Base-by-base conservation (phyloP, 2,888 invertebrate genomes). In the Globia sparganii region DNA sequence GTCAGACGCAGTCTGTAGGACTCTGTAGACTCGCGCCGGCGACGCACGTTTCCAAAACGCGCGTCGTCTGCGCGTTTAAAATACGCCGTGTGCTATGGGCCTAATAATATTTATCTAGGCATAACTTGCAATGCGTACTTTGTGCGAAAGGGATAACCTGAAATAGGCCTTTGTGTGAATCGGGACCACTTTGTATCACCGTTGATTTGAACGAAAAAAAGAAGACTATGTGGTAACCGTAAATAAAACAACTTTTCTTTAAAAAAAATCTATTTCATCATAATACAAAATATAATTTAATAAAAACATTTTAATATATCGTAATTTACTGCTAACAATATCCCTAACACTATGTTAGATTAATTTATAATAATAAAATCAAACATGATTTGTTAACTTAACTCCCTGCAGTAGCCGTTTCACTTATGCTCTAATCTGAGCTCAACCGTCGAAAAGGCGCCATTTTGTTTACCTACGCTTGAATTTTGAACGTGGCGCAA, bases 401-500 rank as follows among this genome's bases (percentile, higher is more conserved):
- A 71, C 64, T 76, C 49, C 15, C 13, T 74, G 31, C 43, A 69
- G 34, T 70, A 67, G 40, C 31, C 71, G 15, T 37, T 70, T 31
- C 46, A 25, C 56, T 40, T 67, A n/a, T 61, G 67, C 46, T 53
- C n/a, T 31, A 8, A 65, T 58, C 72, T 62, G 25, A 76, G 21
- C 28, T 49, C 18, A 74, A 79, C 53, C 71, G 59, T 68, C 68
- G n/a, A 72, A 71, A 31, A 56, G 77, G 62, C 83, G 85, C 86
- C 85, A 88, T 88, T 75, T 87, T 88, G 84, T 77, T 59, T 59
- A 85, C 87, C 59, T 65, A 85, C 88, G 82, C 88, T 91, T 91
- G 85, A 94, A 94, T 94, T 95, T 94, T 56, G 91, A 91, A 83
- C 74, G 43, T 70, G 71, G 69, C 74, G 72, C 87, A 90, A 91